phyloP scores from a whole-genome alignment of 1,140 invertebrate species.

The Drosophila eugracilis region DNA sequence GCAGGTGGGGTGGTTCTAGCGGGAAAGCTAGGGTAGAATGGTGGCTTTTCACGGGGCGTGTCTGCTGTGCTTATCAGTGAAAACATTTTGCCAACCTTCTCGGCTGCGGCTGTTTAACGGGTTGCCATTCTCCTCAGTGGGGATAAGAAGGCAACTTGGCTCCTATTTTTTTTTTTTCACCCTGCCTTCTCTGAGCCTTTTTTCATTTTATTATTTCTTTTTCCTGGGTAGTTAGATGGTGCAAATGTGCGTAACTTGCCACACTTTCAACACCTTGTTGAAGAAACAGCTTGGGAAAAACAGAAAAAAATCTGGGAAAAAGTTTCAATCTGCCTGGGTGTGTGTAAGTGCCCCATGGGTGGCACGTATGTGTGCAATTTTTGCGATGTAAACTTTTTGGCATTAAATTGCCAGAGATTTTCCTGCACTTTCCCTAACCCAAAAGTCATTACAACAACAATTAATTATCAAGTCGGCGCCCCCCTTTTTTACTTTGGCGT shows the following conservation, averaged over 20 bases:
- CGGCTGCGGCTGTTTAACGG: slow-evolving; percentile 68
- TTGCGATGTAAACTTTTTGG: slow-evolving; percentile 69
- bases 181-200: not conserved
- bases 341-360: slow-evolving; percentile 34
- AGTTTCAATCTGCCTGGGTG: slow-evolving; percentile 57
- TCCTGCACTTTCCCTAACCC: slow-evolving; percentile 33
- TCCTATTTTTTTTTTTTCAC: slow-evolving; percentile 2
- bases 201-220: slow-evolving; percentile 25
- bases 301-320: slow-evolving; percentile 11
- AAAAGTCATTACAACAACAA: slow-evolving; percentile 59
- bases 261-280: slow-evolving; percentile 59
- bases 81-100: slow-evolving; percentile 64
- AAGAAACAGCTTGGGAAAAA: slow-evolving; percentile 23
- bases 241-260: slow-evolving; percentile 69
- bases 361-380: slow-evolving; percentile 71
- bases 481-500: not conserved
- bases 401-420: slow-evolving; percentile 72
- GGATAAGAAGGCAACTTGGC: slow-evolving; percentile 26
- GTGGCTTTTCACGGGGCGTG: slow-evolving; percentile 28
- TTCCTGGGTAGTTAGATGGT: slow-evolving; percentile 38
- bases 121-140: slow-evolving; percentile 52
- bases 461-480: slow-evolving; percentile 60
- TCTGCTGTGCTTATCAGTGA: slow-evolving; percentile 69
- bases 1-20: slow-evolving; percentile 39
- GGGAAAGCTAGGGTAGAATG: slow-evolving; percentile 14